These are phyloP conservation scores for Brachypodius melanocephalos DNA, from an alignment of 2,113 vertebrate genomes.

Conservation along the genomic window DNA sequence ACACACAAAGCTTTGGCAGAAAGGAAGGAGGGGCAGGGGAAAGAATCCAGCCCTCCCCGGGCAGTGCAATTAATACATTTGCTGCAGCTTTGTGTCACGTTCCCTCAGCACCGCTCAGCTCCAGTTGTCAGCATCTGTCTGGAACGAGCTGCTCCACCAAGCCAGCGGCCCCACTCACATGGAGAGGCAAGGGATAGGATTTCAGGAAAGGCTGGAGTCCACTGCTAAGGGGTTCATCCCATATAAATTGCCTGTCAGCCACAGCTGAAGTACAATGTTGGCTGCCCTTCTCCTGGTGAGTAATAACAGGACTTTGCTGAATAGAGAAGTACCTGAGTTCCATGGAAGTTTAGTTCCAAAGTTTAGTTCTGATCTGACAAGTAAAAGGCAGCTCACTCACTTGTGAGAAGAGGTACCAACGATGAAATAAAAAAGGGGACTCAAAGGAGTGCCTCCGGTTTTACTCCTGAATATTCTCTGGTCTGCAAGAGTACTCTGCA, in stretches of 20 bases:
- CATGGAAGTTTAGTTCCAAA: constrained; percentile 28
- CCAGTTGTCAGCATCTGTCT: constrained; percentile 57
- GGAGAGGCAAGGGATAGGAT: not conserved
- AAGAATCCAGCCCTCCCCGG: not conserved
- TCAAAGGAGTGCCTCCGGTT: not conserved
- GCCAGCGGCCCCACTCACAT: not conserved
- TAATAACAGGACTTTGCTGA: not conserved
- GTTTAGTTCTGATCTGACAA: not conserved
- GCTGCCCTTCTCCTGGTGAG: not conserved
- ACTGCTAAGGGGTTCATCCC: not conserved
- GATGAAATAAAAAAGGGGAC: not conserved
- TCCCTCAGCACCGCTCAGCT: not conserved
- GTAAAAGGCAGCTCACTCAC: not conserved
- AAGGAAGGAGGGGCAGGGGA: not conserved
- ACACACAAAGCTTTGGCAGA: not conserved
- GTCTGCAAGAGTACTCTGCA: not conserved
- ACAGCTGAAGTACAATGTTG: not conserved
- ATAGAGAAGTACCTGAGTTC: not conserved
- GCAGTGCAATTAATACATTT: not conserved
- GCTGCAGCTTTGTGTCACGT: not conserved
- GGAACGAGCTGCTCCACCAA: not conserved
- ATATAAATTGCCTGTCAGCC: constrained; percentile 10
- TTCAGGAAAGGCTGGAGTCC: constrained; percentile 14
- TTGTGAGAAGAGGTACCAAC: not conserved
- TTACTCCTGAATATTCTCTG: not conserved